Evolutionary conservation across 2,797 vertebrate species (phyloP).

Genomic region (Enteromius trimaculatus): DNA sequence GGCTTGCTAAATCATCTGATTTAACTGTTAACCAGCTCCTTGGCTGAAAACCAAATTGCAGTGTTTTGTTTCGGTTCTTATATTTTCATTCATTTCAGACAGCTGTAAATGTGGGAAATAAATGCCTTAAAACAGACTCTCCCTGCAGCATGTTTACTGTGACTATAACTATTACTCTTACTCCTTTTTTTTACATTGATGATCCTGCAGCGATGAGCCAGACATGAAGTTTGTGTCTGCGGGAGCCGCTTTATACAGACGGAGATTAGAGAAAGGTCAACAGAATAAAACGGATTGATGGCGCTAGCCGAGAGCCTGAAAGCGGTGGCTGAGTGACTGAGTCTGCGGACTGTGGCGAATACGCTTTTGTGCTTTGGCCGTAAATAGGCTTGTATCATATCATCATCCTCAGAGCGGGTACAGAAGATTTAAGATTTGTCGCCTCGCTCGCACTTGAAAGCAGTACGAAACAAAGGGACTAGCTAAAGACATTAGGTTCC

Average conservation of each 20-base stretch:
- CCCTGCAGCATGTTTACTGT: slow-evolving; percentile 25
- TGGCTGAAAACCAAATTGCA: slow-evolving; percentile 7
- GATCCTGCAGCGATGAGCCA: slow-evolving; percentile 38
- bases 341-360: slow-evolving; percentile 42
- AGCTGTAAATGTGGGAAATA: slow-evolving; percentile 14
- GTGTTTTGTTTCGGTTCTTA: neutral
- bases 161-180: slow-evolving; percentile 44
- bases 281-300: slow-evolving; percentile 56
- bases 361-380: slow-evolving; percentile 39
- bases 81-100: neutral
- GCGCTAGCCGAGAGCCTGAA: slow-evolving; percentile 36
- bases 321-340: slow-evolving; percentile 28
- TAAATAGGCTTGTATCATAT: slow-evolving; percentile 54
- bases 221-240: slow-evolving; percentile 44
- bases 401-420: slow-evolving; percentile 43
- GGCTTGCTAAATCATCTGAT: slow-evolving; percentile 20
- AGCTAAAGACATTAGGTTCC: neutral
- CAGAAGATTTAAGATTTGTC: slow-evolving; percentile 43
- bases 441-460: neutral
- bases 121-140: slow-evolving; percentile 9
- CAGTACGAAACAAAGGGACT: slow-evolving; percentile 4
- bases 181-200: slow-evolving; percentile 11
- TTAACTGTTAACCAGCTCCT: neutral
- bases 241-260: slow-evolving; percentile 43
- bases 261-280: slow-evolving; percentile 61